A percentile compares a stretch with the other conserved stretches of the same genome.
Conservation (phyloP, 2,797 vertebrate genomes). For the Gymnothorax reevesii region DNA sequence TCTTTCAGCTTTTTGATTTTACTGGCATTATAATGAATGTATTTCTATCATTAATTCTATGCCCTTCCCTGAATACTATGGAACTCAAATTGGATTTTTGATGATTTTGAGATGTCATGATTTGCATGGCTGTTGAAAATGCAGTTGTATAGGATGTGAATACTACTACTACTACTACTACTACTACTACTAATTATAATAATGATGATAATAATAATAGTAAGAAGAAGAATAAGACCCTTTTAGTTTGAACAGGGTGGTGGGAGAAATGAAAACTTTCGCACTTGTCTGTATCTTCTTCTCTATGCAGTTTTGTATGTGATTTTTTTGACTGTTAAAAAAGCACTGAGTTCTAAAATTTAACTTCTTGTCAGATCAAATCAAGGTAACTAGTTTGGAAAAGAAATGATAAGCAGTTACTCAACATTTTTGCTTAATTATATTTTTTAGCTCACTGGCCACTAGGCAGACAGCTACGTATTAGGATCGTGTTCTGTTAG, state of each 20-base stretch:
- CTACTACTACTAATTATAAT: not conserved
- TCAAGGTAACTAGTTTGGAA: too few species aligned
- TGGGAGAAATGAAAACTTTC: too few species aligned
- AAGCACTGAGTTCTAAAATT: not conserved
- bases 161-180: not conserved
- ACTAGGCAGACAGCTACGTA: too few species aligned
- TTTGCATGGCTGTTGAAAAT: not conserved
- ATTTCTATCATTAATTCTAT: conserved; percentile 2
- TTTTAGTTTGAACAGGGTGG: not conserved
- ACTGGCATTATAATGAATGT: not conserved
- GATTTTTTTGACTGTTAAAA: not conserved
- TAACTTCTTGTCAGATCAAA: not conserved
- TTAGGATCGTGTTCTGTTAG: too few species aligned
- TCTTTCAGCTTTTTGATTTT: not conserved
- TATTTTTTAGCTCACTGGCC: too few species aligned
- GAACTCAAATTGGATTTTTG: not conserved
- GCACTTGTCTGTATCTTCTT: not conserved
- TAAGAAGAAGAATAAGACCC: not conserved
- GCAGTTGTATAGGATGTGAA: not conserved
- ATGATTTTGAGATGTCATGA: not conserved
- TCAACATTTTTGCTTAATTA: too few species aligned
- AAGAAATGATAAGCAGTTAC: too few species aligned
- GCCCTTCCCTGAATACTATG: conserved; percentile 28
- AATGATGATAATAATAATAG: not conserved
- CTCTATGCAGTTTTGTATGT: not conserved